Evolutionary conservation across 2,113 vertebrate genomes (phyloP).

Genomic region (Melierax canorus): DNA sequence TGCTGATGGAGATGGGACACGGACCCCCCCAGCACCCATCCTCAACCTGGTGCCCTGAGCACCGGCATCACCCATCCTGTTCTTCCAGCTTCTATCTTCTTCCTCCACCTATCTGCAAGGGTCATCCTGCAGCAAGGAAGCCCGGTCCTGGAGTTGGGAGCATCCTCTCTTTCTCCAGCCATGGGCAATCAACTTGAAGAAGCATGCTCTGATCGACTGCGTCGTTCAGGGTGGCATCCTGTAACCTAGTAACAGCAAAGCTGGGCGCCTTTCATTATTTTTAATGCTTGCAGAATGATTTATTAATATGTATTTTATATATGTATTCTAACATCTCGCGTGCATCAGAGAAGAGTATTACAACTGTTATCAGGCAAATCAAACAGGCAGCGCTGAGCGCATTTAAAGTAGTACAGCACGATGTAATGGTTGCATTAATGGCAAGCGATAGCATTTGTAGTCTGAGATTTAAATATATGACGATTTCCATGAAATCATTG

Average conservation of each 20-base stretch:
- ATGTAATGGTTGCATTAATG: not conserved
- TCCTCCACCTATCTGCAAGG: not conserved
- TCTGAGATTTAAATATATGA: not conserved
- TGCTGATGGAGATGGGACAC: not conserved
- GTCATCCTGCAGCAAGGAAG: not conserved
- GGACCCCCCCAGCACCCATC: not conserved
- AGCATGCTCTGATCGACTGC: rapidly evolving
- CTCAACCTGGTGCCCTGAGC: not conserved
- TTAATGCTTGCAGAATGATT: not conserved
- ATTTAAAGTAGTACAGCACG: not conserved
- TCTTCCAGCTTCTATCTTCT: not conserved
- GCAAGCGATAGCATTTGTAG: not conserved
- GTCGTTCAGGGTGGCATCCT: not conserved
- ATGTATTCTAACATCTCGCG: not conserved
- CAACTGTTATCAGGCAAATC: not conserved
- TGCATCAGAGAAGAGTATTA: not conserved
- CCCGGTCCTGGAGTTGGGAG: rapidly evolving
- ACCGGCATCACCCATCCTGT: not conserved
- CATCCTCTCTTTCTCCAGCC: not conserved
- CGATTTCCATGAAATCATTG: not conserved
- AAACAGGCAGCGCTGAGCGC: not conserved
- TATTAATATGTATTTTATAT: not conserved
- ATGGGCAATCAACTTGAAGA: rapidly evolving
- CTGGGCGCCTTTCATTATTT: not conserved
- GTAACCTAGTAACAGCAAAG: not conserved